Conservation (phyloP, 2,888 invertebrate species). For the Electrophaes corylata region DNA sequence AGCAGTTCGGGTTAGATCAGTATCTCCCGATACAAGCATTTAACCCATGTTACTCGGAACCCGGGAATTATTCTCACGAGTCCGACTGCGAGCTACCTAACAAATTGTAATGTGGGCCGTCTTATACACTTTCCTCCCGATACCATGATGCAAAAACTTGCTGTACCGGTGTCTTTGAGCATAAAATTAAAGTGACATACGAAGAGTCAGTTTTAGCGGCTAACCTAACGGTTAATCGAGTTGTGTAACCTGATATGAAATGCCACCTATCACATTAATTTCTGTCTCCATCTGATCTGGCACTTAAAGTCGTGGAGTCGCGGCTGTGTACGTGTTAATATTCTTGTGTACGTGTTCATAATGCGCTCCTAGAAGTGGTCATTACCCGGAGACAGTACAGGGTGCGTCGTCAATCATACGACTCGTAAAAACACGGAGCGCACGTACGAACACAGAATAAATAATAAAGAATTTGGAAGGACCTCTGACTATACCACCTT, state of each 20-base stretch:
- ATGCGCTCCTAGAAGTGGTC: constrained; percentile 57
- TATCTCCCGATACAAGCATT: constrained; percentile 81
- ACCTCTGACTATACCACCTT: no score
- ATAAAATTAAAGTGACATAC: constrained; percentile 26
- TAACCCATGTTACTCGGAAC: constrained; percentile 82
- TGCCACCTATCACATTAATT: constrained; percentile 44
- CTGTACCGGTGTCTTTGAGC: constrained; percentile 10
- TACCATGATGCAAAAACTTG: constrained; percentile 34
- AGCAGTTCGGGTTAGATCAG: constrained; percentile 80
- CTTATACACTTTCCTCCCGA: constrained; percentile 45
- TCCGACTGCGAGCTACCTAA: constrained; percentile 61
- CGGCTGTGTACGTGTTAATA: constrained; percentile 52
- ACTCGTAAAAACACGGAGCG: constrained; percentile 62
- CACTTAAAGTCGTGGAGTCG: constrained; percentile 47
- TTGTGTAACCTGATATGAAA: constrained; percentile 43
- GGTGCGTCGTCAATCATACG: constrained; percentile 70
- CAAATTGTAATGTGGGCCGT: constrained; percentile 72
- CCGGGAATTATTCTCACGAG: constrained; percentile 78
- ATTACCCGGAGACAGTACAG: constrained; percentile 47
- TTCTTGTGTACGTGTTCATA: constrained; percentile 57
- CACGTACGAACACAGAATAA: constrained; percentile 39
- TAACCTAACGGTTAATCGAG: constrained; percentile 14
- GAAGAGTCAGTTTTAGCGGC: constrained; percentile 24
- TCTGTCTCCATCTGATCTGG: constrained; percentile 50
- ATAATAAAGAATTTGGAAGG: no score